phyloP scores from a whole-genome alignment of 2,888 invertebrate species.

The Chloroclystis v-ata region DNA sequence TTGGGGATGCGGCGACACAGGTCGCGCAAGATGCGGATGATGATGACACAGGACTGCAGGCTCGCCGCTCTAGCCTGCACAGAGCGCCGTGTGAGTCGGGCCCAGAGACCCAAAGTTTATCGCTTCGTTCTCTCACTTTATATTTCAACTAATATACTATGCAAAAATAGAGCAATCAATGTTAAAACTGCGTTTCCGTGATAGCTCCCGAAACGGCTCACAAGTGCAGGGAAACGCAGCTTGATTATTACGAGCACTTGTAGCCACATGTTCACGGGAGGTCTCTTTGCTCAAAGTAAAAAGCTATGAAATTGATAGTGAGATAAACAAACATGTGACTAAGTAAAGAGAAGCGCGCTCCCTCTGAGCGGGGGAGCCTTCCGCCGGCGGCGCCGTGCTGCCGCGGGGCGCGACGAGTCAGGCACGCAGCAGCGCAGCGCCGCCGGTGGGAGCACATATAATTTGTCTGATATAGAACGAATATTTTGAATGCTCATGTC shows the following conservation, averaged over 20 bases:
- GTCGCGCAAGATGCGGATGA: constrained; percentile 96
- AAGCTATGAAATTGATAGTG: constrained; percentile 33
- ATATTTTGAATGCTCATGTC: too few relatives aligned
- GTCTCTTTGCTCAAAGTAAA: constrained; percentile 36
- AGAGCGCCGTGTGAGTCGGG: constrained; percentile 25
- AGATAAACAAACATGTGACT: constrained; percentile 73
- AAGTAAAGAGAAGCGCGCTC: constrained; percentile 71
- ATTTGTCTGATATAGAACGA: too few relatives aligned
- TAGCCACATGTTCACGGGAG: constrained; percentile 76
- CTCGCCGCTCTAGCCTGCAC: constrained; percentile 95
- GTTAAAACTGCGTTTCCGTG: constrained; percentile 62
- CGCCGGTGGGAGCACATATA: too few relatives aligned
- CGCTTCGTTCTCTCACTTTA: constrained; percentile 41
- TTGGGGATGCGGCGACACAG: constrained; percentile 95
- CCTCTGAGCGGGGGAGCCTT: constrained; percentile 31
- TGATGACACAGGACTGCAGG: constrained; percentile 96
- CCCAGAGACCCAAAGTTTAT: constrained; percentile 33
- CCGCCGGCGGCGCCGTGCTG: too few relatives aligned
- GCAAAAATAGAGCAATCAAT: constrained; percentile 48
- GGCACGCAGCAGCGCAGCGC: too few relatives aligned
- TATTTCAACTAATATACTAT: constrained; percentile 11
- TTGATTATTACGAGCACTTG: constrained; percentile 54
- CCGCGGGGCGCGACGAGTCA: too few relatives aligned
- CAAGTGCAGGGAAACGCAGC: constrained; percentile 68
- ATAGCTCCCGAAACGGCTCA: constrained; percentile 48